Evolutionary conservation across 1,140 invertebrate species (phyloP), one percentile per base, ranked within the genome.

Genomic region (Leptonema lineaticorne): DNA sequence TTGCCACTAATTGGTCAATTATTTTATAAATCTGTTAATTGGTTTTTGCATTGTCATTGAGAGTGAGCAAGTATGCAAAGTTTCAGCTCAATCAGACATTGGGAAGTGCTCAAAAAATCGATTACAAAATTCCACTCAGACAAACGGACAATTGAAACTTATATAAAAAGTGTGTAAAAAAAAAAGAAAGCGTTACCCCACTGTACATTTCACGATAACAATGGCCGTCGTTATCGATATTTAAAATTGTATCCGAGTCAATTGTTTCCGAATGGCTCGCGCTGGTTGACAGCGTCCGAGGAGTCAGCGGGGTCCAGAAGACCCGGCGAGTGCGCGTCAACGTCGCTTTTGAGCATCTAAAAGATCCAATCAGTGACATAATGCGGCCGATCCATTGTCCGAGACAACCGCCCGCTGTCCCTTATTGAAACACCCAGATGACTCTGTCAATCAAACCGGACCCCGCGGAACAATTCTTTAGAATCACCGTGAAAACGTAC

Each of bases 371-470:
- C 57, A 59, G 57, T 28, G 57, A 59, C 57, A 59, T 59, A 59
- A 59, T 59, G 57, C 57, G 28, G 57, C 50, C 50, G 22, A 37
- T 20, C 57, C 57, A 59, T 59, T 59, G 57, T 59, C 57, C 57
- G 27, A 24, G 37, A 41, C 37, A 41, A 11, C 37, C 37, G 2
- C 37, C 37, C 9, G 48, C 22, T 4, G 24, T 18, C 28, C 28
- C 57, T 27, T 28, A 59, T 59, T 59, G 28, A 59, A 59, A 33
- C 26, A n/a, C 24, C 57, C 28, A 28, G 26, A 59, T 28, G 57
- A 59, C 57, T 59, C 57, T 59, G 57, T 59, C 57, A 59, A 59
- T 59, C 57, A 59, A 33, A 33, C 57, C n/a, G 57, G n/a, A n/a
- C 50, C 11, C 20, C 46, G 5, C 20, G 4, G 4, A 16, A 45